phyloP scores from a whole-genome alignment of 2,888 invertebrate species.

The Erannis defoliaria region DNA sequence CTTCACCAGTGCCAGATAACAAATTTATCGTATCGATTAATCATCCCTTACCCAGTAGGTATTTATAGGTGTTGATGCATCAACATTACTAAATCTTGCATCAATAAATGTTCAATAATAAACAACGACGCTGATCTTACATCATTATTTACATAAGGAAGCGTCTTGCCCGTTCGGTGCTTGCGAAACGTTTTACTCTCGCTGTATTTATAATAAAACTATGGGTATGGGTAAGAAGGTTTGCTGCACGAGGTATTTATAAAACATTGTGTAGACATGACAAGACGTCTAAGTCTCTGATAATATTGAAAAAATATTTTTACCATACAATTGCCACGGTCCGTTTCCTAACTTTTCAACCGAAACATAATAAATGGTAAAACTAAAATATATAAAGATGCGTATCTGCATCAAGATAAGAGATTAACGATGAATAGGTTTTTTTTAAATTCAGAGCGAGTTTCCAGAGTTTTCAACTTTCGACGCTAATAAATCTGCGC shows the following conservation, averaged over 20 bases:
- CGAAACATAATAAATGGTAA: slow-evolving; percentile 19
- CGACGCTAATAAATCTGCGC: slow-evolving; percentile 19
- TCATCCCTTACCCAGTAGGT: slow-evolving; percentile 32
- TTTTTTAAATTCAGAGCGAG: background rate
- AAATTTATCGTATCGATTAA: slow-evolving; percentile 23
- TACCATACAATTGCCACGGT: background rate
- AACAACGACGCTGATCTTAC: slow-evolving; percentile 56
- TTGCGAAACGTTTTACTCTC: slow-evolving; percentile 69
- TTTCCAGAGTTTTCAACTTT: slow-evolving; percentile 2
- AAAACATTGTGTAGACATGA: slow-evolving; percentile 51
- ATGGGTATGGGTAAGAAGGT: slow-evolving; percentile 70
- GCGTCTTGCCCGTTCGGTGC: slow-evolving; percentile 57
- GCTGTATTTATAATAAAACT: slow-evolving; percentile 71
- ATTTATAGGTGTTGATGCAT: slow-evolving; percentile 42
- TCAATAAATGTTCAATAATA: slow-evolving; percentile 50
- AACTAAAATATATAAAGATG: slow-evolving; percentile 4
- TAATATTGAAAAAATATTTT: slow-evolving; percentile 17
- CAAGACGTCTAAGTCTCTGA: slow-evolving; percentile 19
- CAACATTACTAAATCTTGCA: slow-evolving; percentile 49
- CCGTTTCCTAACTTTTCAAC: slow-evolving; percentile 5
- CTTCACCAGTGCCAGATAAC: slow-evolving; percentile 9
- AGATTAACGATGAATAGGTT: slow-evolving; percentile 5
- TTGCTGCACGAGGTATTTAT: slow-evolving; percentile 68
- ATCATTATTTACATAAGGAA: slow-evolving; percentile 79
- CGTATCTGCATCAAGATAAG: slow-evolving; percentile 1